Conservation (phyloP, 2,113 vertebrate genomes). For the Oryzias celebensis region DNA sequence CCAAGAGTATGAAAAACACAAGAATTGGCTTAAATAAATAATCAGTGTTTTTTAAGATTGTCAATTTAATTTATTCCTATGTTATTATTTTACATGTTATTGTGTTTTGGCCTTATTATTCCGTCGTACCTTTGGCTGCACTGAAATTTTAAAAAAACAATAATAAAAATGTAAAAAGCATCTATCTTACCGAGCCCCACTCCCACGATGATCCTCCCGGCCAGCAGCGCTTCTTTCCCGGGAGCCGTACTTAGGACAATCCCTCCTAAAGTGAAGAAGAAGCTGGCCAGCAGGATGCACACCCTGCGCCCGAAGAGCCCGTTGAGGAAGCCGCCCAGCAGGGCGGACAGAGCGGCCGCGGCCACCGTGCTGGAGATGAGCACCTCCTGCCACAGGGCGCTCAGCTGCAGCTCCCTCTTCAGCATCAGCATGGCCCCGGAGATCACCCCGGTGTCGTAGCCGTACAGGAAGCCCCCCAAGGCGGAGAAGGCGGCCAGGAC, state of each 20-base stretch:
- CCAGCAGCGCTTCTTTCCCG: constrained; percentile 86
- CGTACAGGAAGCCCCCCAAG: constrained; percentile 93
- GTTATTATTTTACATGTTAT: too few relatives aligned
- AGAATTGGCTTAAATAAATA: too few relatives aligned
- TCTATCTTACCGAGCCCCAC: constrained; percentile 91
- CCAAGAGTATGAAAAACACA: too few relatives aligned
- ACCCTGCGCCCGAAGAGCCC: constrained; percentile 85
- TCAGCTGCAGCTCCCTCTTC: constrained; percentile 88
- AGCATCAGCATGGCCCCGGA: constrained; percentile 95
- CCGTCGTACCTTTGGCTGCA: background rate
- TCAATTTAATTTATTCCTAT: too few relatives aligned
- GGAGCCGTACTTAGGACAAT: constrained; percentile 82
- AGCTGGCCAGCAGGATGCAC: constrained; percentile 91
- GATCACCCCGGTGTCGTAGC: constrained; percentile 97
- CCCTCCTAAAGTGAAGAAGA: constrained; percentile 86
- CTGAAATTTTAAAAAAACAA: background rate
- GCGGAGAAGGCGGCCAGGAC: constrained; percentile 85
- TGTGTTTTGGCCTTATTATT: too few relatives aligned
- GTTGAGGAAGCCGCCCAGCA: constrained; percentile 88
- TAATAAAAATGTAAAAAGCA: background rate
- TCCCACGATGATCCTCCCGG: constrained; percentile 88
- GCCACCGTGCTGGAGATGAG: constrained; percentile 92
- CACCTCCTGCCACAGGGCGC: constrained; percentile 93
- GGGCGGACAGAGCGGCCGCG: constrained; percentile 88
- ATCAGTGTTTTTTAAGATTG: too few relatives aligned